Percentiles rank a stretch among this genome's conserved stretches.
Conservation (phyloP, 2,113 vertebrate species). For the Zosterops pallidus region DNA sequence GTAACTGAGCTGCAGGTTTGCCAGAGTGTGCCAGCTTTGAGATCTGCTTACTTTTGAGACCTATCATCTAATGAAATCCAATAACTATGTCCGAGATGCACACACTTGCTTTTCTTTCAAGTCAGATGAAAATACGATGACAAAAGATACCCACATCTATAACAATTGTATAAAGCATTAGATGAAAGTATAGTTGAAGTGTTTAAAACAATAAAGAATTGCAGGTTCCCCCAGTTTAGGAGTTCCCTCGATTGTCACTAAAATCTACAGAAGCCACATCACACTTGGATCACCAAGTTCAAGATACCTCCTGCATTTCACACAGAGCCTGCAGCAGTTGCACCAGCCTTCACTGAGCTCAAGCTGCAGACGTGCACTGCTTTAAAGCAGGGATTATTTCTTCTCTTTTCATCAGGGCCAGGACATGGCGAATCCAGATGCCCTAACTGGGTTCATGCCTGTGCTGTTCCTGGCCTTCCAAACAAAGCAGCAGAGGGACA, state of each 20-base stretch:
- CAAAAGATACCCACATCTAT: background rate
- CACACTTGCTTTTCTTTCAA: background rate
- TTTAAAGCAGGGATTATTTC: background rate
- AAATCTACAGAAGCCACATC: background rate
- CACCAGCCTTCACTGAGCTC: background rate
- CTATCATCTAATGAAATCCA: background rate
- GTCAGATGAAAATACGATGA: background rate
- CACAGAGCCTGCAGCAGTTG: background rate
- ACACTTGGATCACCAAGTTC: background rate
- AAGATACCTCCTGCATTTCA: background rate
- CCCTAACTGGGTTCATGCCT: background rate
- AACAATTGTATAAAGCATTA: accelerated
- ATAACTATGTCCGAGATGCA: background rate
- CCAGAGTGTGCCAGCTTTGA: background rate
- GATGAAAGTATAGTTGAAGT: background rate
- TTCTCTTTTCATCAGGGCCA: background rate
- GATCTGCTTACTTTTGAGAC: background rate
- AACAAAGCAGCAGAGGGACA: background rate
- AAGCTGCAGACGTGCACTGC: background rate
- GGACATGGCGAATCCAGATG: background rate
- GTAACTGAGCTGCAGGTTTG: background rate
- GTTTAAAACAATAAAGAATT: background rate
- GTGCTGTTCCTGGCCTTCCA: background rate
- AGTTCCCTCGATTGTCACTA: background rate
- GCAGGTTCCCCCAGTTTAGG: background rate